Base-by-base conservation (phyloP, 2,888 invertebrate genomes). In the Lithosia quadra region DNA sequence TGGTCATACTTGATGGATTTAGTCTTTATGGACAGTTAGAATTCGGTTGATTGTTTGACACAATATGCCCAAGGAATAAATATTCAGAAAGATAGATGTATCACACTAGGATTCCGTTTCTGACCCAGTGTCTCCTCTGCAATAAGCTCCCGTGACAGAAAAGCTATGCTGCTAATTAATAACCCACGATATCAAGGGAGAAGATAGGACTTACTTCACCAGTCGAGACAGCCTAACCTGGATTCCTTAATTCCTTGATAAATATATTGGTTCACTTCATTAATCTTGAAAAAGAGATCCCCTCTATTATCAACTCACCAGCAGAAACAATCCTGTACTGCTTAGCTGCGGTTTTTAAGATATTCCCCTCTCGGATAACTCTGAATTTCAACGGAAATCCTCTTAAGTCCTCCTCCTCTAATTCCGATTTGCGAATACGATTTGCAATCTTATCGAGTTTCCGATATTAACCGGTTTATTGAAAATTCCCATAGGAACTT, bases 381-480 rank as follows among this genome's bases (percentile, higher is more conserved):
- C 49, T 49, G n/a, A 49, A n/a, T 2, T 43, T 49, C n/a, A n/a
- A n/a, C n/a, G 18, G 2, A n/a, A 49, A n/a, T 49, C n/a, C n/a
- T 49, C 49, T 49, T n/a, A n/a, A 49, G 49, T n/a, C 49, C 8
- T 59, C 58, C 56, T 24, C n/a, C 18, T 22, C 49, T 24, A 39
- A 11, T 62, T 62, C 49, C 24, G 53, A 43, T 49, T 56, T 13
- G 34, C 9, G 3, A 22, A 56, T 15, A 5, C 15, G 22, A 61
- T 22, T 24, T 43, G 39, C 49, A 49, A 49, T 62, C 22, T 28
- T 58, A 28, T 62, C 49, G 49, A 49, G n/a, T 49, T 49, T 55
- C 57, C 53, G 60, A 56, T 57, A 11, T 56, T 58, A 67, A 63
- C 66, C 24, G 68, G 55, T 69, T 56, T 22, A 67, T 72, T 67